Evolutionary conservation across 2,113 vertebrate genomes (phyloP).

Genomic region (Clarias gariepinus): DNA sequence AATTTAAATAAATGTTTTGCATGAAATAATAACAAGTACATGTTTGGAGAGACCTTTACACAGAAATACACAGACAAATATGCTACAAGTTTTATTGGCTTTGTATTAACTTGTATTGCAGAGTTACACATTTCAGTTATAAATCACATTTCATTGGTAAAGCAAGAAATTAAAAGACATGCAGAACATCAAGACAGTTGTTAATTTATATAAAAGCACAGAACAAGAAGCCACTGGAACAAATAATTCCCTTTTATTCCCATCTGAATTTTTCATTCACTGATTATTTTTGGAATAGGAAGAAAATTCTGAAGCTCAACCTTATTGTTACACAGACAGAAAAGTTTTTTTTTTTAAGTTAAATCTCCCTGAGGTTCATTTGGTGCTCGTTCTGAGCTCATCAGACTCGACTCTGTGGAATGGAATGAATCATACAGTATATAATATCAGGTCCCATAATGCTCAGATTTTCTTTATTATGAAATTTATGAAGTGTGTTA

Average conservation of each 20-base stretch:
- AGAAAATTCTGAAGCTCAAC: not conserved
- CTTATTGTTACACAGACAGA: not conserved
- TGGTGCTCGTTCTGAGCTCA: not conserved
- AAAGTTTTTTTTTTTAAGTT: not conserved
- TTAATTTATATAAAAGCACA: conserved; percentile 36
- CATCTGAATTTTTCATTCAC: not conserved
- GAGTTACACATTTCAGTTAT: not conserved
- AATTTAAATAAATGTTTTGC: not conserved
- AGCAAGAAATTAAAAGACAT: conserved; percentile 30
- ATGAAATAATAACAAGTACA: not conserved
- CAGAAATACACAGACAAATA: conserved; percentile 19
- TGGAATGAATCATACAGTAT: conserved; percentile 22
- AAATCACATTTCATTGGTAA: conserved; percentile 12
- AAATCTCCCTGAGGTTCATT: conserved; percentile 37
- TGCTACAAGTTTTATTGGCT: conserved; percentile 13
- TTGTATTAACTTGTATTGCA: not conserved
- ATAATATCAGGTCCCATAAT: not conserved
- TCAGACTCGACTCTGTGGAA: conserved; percentile 13
- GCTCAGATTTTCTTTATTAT: not conserved
- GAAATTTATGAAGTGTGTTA: not conserved
- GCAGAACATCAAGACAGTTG: conserved; percentile 7
- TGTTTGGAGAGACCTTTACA: not conserved
- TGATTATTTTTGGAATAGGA: not conserved
- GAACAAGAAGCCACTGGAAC: not conserved
- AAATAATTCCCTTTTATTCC: conserved; percentile 37